Evolutionary conservation across 1,140 invertebrate genomes (phyloP), one percentile per base, ranked within the genome.

Genomic region (Lasioglossum albipes): DNA sequence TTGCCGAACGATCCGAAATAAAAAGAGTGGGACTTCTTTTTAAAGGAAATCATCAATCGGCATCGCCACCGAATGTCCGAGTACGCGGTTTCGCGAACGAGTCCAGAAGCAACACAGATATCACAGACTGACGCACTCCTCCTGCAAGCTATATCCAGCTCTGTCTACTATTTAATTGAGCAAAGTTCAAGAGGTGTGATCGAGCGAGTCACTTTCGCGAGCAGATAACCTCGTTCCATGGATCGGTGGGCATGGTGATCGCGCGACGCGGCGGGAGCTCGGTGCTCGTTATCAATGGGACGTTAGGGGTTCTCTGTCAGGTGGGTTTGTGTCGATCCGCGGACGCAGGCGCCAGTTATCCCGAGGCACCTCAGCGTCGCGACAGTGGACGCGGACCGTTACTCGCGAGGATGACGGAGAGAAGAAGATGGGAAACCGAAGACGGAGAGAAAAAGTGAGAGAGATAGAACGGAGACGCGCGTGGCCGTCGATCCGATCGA

Each of bases 401-500:
- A 36, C 61, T 22, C 70, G 71, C 71, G 75, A 62, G 42, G 75
- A 62, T 74, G 54, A 66, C 59, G 52, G 27, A 81, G 20, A n/a
- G 75, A 57, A 49, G 75, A 57, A 42, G 75, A 62, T 74, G 31
- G 54, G 36, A 36, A 27, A 36, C 36, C 36, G 75, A 62, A 70
- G 54, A 66, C 59, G 52, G 27, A 77, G 20, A n/a, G 75, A 57
- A 49, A 72, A 52, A 42, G 75, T 27, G 1, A 62, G 36, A 36
- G 5, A 36, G 36, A 61, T 62, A 49, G 22, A 71, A 67, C 71
- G 71, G 41, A 59, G 9, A 13, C 52, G 52, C 62, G 62, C 75
- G 65, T 65, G 73, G 59, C 69, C 71, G 82, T 83, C 84, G 85
- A 86, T 88, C 84, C 82, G 84, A 79, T 75, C 80, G 79, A 86